Percentiles rank a stretch among this genome's conserved stretches.
These are phyloP conservation scores for Desoria tigrina DNA, from an alignment of 2,888 invertebrate species.

Conservation along the genomic window DNA sequence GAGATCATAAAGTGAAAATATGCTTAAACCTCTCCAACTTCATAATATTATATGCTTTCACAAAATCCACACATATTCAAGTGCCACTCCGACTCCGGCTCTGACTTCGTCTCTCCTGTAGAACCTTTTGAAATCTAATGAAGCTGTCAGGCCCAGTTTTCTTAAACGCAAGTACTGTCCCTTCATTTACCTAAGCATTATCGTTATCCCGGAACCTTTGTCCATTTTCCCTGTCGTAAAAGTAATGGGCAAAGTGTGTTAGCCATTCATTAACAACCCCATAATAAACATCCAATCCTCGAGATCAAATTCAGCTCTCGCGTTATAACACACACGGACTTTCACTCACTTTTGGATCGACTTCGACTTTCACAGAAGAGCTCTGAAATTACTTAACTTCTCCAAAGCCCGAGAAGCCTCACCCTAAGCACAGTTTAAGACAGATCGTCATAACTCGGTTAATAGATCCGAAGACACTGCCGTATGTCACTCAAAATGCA, in stretches of 20 bases:
- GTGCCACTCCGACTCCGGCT: background rate
- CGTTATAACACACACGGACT: too few species aligned
- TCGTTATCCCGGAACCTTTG: background rate
- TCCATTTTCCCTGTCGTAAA: background rate
- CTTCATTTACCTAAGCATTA: too few species aligned
- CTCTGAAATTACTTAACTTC: background rate
- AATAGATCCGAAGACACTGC: background rate
- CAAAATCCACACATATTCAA: background rate
- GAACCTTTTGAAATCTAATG: background rate
- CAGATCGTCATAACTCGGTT: too few species aligned
- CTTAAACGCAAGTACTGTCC: background rate
- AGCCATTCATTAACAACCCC: background rate
- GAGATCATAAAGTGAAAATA: slow-evolving; percentile 3
- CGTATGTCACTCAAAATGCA: too few species aligned
- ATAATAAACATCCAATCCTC: background rate
- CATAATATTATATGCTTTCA: background rate
- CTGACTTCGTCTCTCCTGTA: background rate
- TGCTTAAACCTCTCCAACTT: background rate
- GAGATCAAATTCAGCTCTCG: too few species aligned
- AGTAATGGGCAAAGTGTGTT: background rate
- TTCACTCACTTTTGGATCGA: too few species aligned
- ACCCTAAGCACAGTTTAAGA: too few species aligned
- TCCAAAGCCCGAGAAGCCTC: background rate
- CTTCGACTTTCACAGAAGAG: too few species aligned
- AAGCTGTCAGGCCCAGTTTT: background rate